Conservation (phyloP, 2,113 vertebrate species). For the Loxodonta africana region DNA sequence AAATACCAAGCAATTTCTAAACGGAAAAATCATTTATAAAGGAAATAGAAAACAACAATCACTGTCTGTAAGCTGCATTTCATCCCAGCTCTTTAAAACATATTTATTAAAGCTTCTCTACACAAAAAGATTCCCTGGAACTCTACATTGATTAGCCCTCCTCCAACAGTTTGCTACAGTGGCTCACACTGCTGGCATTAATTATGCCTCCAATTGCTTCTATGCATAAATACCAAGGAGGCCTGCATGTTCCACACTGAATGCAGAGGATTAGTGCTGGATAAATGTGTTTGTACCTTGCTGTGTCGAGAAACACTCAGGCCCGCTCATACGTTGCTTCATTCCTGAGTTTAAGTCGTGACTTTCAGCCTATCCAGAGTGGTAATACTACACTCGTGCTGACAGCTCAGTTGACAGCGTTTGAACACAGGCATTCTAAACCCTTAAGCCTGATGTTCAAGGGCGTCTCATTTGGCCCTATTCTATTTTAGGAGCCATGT, state of each 20-base stretch:
- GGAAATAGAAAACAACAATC: not conserved
- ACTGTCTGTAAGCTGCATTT: not conserved
- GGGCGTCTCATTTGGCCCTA: not conserved
- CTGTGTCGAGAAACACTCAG: not conserved
- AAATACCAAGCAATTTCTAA: slow-evolving; percentile 43
- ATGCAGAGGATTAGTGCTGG: slow-evolving; percentile 74
- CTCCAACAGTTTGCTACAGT: slow-evolving; percentile 69
- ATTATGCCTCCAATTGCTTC: slow-evolving; percentile 70
- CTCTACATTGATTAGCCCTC: slow-evolving; percentile 76
- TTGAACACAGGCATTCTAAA: not conserved
- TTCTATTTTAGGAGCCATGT: not conserved
- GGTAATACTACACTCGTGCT: not conserved
- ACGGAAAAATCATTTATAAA: not conserved
- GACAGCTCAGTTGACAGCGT: not conserved
- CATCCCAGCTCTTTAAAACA: not conserved
- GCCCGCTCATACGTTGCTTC: slow-evolving; percentile 65
- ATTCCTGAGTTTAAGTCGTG: slow-evolving; percentile 70
- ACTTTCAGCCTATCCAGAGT: not conserved
- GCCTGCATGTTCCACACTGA: slow-evolving; percentile 53
- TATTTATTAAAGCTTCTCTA: slow-evolving; percentile 21
- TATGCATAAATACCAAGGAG: slow-evolving; percentile 59
- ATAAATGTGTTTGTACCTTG: slow-evolving; percentile 63
- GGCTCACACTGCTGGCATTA: slow-evolving; percentile 64
- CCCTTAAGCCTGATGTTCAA: not conserved
- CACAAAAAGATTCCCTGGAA: slow-evolving; percentile 41